These are phyloP conservation scores for Falco cherrug DNA, from an alignment of 2,797 vertebrate genomes.

Conservation along the genomic window DNA sequence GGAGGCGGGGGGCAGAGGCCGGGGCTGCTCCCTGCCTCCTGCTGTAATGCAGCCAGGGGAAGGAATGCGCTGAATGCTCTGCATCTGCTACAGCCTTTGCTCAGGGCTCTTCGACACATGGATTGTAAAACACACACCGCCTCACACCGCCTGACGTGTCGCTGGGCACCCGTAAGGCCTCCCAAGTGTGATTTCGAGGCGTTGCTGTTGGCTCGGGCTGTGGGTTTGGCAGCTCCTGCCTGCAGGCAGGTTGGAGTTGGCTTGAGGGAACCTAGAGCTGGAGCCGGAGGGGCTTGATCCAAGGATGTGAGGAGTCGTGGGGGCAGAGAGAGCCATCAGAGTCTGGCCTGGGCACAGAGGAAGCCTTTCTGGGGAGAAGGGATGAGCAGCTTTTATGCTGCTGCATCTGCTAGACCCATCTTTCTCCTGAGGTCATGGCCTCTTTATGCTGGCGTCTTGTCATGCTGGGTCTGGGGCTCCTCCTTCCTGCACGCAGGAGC, in stretches of 20 bases:
- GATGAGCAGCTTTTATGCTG: background rate
- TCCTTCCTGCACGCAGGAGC: background rate
- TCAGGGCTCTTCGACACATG: conserved; percentile 41
- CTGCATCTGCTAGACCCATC: background rate
- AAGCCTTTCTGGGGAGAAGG: background rate
- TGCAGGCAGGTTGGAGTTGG: background rate
- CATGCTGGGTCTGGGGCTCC: background rate
- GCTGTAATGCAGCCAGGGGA: conserved; percentile 29
- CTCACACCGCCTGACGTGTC: background rate
- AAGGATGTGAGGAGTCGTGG: background rate
- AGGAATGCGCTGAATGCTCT: conserved; percentile 21
- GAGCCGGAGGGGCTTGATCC: background rate
- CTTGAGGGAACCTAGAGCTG: background rate
- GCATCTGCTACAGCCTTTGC: conserved; percentile 45
- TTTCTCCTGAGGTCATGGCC: background rate
- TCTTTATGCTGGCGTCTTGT: background rate
- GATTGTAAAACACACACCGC: background rate
- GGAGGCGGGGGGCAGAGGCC: conserved; percentile 39
- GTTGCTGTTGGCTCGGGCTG: background rate
- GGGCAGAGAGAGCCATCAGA: background rate
- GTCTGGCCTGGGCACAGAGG: background rate
- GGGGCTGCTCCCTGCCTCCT: conserved; percentile 19
- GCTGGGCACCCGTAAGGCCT: conserved; percentile 5
- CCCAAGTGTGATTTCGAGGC: background rate
- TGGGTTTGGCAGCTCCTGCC: background rate